phyloP scores from a whole-genome alignment of 2,797 vertebrate genomes.

The Cyprinella venusta region DNA sequence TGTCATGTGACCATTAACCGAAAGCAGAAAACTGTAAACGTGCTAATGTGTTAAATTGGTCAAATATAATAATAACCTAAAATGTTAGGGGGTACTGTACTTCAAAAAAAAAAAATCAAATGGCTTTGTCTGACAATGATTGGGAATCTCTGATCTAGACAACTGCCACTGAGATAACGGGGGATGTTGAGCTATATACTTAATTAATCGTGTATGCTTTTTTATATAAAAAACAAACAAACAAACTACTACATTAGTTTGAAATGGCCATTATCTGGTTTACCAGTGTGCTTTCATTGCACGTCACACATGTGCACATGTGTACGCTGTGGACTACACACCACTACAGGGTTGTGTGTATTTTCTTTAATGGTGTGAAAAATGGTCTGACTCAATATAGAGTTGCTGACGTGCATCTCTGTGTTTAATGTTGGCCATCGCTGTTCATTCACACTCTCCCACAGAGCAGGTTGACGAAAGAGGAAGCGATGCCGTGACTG shows the following conservation, averaged over 20 bases:
- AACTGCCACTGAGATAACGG: not conserved
- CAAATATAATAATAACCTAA: not conserved
- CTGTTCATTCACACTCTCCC: slow-evolving; percentile 71
- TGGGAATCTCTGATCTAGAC: not conserved
- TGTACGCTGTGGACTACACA: not conserved
- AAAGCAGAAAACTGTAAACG: not conserved
- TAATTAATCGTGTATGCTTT: not conserved
- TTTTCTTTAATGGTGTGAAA: slow-evolving; percentile 26
- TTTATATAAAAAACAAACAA: not conserved
- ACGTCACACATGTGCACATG: not conserved
- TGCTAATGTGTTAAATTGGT: not conserved
- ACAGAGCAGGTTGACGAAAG: slow-evolving; percentile 64
- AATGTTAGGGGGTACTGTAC: not conserved
- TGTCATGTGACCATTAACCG: not conserved
- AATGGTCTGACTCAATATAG: not conserved
- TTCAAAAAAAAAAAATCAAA: not conserved
- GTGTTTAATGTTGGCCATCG: slow-evolving; percentile 30
- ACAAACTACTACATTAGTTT: not conserved
- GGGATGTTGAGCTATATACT: not conserved
- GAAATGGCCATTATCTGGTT: not conserved
- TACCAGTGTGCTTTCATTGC: not conserved
- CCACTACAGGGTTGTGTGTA: not conserved
- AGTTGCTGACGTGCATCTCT: not conserved
- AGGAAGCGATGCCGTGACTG: slow-evolving; percentile 79
- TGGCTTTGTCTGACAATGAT: not conserved